phyloP scores from a whole-genome alignment of 1,140 invertebrate species.

The Aphidius gifuensis region DNA sequence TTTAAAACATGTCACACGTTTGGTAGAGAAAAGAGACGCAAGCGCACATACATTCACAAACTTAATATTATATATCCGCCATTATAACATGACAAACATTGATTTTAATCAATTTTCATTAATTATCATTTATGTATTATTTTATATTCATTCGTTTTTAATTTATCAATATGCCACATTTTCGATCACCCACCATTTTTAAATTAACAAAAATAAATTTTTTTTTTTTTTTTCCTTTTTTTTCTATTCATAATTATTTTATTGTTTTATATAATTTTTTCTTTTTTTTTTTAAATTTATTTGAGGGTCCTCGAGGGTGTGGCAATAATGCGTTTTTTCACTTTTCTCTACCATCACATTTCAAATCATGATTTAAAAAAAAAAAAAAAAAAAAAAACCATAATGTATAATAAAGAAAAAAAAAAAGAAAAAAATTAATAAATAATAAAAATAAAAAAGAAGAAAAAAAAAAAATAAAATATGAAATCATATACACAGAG shows the following conservation, averaged over 20 bases:
- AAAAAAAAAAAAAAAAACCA: slow-evolving; percentile 1
- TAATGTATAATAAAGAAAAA: background rate
- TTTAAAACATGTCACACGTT: background rate
- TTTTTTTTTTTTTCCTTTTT: slow-evolving; percentile 22
- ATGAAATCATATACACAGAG: slow-evolving; percentile 14
- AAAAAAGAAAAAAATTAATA: slow-evolving; percentile 6
- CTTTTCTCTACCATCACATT: slow-evolving; percentile 28
- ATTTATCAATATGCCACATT: slow-evolving; percentile 40
- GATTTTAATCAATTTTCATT: slow-evolving; percentile 30
- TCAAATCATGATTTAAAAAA: slow-evolving; percentile 13
- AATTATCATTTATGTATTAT: slow-evolving; percentile 46
- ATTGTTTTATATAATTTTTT: slow-evolving; percentile 7
- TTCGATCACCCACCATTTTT: slow-evolving; percentile 30
- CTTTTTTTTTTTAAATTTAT: slow-evolving; percentile 18
- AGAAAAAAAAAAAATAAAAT: slow-evolving; percentile 1
- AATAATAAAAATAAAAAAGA: slow-evolving; percentile 4
- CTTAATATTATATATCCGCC: background rate
- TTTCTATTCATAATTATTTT: slow-evolving; percentile 19
- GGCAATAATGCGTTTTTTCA: slow-evolving; percentile 38
- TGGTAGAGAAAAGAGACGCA: too few species aligned
- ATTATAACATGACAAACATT: slow-evolving; percentile 16
- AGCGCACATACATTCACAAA: background rate
- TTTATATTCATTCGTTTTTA: slow-evolving; percentile 49
- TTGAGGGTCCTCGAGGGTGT: slow-evolving; percentile 39
- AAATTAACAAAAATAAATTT: slow-evolving; percentile 13